Evolutionary conservation across 2,113 vertebrate genomes (phyloP), one percentile per base, ranked within the genome.

Genomic region (Callithrix jacchus): DNA sequence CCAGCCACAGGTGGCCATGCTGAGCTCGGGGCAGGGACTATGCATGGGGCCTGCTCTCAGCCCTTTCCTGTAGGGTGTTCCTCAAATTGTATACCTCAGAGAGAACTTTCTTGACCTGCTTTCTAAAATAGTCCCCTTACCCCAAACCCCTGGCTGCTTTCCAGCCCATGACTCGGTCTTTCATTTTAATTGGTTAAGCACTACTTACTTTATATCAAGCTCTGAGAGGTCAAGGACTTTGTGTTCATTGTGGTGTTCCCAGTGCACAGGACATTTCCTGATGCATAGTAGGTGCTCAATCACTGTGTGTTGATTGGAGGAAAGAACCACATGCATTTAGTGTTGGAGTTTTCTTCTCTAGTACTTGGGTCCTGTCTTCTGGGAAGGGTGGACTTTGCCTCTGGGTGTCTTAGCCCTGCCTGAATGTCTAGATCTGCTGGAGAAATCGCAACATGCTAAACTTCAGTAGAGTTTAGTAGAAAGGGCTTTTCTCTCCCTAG

Each of bases 1-100:
- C 66, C 87, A 97, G 96, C 89, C 93, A 84, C 92, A 97, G 94
- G 97, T 94, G 95, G 80, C 93, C 61, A 30, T 49, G 16, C 61
- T 47, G 25, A 73, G 61, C 20, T 81, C 9, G 32, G 25, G 91
- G 27, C 56, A 27, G 37, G 70, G 47, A 16, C 42, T 54, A 0
- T 40, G 27, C 3, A 1, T 40, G 37, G 76, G 82, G 12, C 30
- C 42, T 10, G 8, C 47, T 80, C 81, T 61, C 25, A 8, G 64
- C 16, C 17, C 32, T 56, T 93, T 37, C 64, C 54, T 25, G 37
- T 9, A 77, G 64, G 42, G 20, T 68, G 71, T n/a, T 64, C 73
- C 40, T 83, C 40, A 10, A 14, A 13, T 13, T 87, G 54, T 23
- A 52, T 12, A 84, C 42, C 88, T 74, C 9, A 3, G 21, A 79